Base-by-base conservation (phyloP, 2,113 vertebrate species). In the Dipodomys merriami region DNA sequence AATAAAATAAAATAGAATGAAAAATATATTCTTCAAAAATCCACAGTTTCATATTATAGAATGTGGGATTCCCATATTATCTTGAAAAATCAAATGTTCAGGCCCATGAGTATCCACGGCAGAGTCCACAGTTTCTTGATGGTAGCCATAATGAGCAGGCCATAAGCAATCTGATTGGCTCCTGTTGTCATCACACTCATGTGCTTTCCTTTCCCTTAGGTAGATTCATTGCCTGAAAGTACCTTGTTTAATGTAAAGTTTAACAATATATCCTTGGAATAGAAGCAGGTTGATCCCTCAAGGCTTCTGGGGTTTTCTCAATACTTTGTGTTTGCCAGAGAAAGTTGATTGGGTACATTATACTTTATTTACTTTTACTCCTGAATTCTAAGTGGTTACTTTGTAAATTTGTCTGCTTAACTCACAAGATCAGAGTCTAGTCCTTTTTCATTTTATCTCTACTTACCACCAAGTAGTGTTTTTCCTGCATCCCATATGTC, bases 321-420 rank as follows among this genome's bases (percentile, higher is more conserved):
- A 29, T 7, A 46, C 5, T 80, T 64, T 33, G 0, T 30, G 39
- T 87, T 85, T 93, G n/a, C n/a, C 29, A 57, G 7, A 33, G 60
- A 73, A 46, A 53, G 9, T 23, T 44, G 22, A 15, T 69, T 49
- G 4, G n/a, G 30, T 13, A 62, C 20, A 12, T 20, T 62, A 86
- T 6, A 53, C 22, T 46, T 76, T 35, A 15, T 68, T 27, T 30
- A 64, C 20, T 46, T 20, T 18, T 11, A 7, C 65, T 22, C 35
- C 1, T 22, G 62, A 67, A 57, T 33, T 79, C 1, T 44, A 84
- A 62, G 29, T 25, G 23, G 44, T 44, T 67, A 22, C 72, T 86
- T 91, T 88, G 29, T 90, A 62, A 73, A 39, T 89, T 35, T 74
- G 18, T 86, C 39, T 85, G 35, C 23, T 88, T 35, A 57, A 80